Percentiles rank a stretch among this genome's conserved stretches.
Conservation (phyloP, 2,797 vertebrate species). For the Periophthalmus magnuspinnatus region DNA sequence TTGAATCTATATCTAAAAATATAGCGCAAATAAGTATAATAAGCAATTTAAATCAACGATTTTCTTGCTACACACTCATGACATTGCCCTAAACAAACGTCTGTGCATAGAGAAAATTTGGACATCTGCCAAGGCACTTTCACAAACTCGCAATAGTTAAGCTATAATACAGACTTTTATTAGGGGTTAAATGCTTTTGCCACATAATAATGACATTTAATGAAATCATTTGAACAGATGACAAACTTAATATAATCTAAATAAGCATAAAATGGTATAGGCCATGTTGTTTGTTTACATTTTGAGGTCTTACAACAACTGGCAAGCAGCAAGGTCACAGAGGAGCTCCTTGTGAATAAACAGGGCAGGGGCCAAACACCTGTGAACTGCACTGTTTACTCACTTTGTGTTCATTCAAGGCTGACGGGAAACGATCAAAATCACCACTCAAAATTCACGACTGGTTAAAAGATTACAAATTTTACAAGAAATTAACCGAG, state of each 20-base stretch:
- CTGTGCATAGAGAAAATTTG: background rate
- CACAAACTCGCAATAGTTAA: background rate
- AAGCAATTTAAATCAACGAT: background rate
- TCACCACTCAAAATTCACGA: background rate
- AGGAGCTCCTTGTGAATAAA: constrained; percentile 21
- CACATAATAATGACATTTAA: background rate
- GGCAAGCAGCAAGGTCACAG: constrained; percentile 5
- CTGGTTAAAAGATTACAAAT: constrained; percentile 9
- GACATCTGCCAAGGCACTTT: background rate
- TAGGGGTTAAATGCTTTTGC: background rate
- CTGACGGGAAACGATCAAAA: constrained; percentile 23
- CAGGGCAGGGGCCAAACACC: constrained; percentile 14
- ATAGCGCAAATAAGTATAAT: no score
- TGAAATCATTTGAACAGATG: background rate
- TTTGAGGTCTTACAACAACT: constrained; percentile 8
- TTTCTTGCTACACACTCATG: background rate
- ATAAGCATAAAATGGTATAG: background rate
- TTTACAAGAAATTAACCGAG: background rate
- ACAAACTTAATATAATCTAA: background rate
- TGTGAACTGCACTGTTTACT: constrained; percentile 24
- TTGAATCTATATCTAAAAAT: constrained; percentile 11
- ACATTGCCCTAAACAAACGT: background rate
- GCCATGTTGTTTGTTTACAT: constrained; percentile 1
- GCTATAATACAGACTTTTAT: background rate
- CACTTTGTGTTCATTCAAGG: constrained; percentile 9